Percentiles rank a stretch among this genome's conserved stretches.
phyloP scores from a whole-genome alignment of 2,888 invertebrate genomes.

The Teleogryllus oceanicus region DNA sequence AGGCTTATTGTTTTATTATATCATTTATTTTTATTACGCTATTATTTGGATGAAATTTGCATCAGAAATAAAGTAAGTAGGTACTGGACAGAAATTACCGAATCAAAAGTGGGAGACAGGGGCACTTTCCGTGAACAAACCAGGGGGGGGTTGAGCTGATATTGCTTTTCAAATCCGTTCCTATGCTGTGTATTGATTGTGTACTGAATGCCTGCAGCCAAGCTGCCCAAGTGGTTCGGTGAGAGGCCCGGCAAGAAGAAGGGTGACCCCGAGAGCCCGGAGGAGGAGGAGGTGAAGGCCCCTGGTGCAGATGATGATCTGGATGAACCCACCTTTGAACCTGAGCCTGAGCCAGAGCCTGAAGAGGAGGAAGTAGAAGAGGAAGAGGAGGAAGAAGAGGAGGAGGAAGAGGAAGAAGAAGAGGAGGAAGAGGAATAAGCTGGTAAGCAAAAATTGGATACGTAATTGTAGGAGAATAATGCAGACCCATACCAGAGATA shows the following conservation, averaged over 20 bases:
- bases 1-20: too few relatives aligned
- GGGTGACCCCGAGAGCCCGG: slow-evolving; percentile 84
- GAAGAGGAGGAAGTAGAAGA: slow-evolving; percentile 57
- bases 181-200: too few relatives aligned
- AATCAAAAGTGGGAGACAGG: too few relatives aligned
- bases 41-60: too few relatives aligned
- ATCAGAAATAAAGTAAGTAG: too few relatives aligned
- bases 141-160: too few relatives aligned
- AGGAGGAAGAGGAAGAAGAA: slow-evolving; percentile 64
- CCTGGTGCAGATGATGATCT: slow-evolving; percentile 68
- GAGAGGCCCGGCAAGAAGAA: slow-evolving; percentile 91
- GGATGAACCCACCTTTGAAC: slow-evolving; percentile 62
- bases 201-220: slow-evolving; percentile 57
- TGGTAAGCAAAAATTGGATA: not conserved
- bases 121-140: too few relatives aligned
- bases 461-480: too few relatives aligned
- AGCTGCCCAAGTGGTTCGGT: slow-evolving; percentile 93
- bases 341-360: slow-evolving; percentile 66
- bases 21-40: too few relatives aligned
- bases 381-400: slow-evolving; percentile 73
- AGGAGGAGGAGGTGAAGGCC: slow-evolving; percentile 85
- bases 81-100: too few relatives aligned
- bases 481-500: too few relatives aligned
- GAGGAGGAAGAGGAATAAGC: slow-evolving; percentile 29
- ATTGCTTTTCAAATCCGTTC: too few relatives aligned